A percentile compares a stretch with the other conserved stretches of the same genome.
Conservation (phyloP, 2,888 invertebrate species). For the Hypena proboscidalis region DNA sequence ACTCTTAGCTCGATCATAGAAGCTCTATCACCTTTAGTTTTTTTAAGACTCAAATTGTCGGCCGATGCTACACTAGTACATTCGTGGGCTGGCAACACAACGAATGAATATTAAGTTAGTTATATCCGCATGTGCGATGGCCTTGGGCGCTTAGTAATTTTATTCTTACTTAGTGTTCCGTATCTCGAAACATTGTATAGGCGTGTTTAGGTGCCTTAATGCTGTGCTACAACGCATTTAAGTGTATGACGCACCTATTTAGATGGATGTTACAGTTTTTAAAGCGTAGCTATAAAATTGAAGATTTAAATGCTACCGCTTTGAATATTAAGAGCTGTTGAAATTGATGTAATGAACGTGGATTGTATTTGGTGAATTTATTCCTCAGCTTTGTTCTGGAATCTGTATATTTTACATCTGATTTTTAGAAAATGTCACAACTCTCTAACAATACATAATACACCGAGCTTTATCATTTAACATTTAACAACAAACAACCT, state of each 20-base stretch:
- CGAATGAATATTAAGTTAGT: conserved; percentile 67
- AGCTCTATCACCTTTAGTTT: background rate
- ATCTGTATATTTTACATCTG: too few species aligned
- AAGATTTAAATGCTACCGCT: conserved; percentile 9
- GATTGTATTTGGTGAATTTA: background rate
- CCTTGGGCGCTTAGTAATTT: conserved; percentile 76
- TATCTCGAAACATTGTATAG: conserved; percentile 64
- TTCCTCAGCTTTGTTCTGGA: too few species aligned
- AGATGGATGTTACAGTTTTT: conserved; percentile 17
- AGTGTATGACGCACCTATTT: conserved; percentile 31
- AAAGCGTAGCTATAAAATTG: conserved; percentile 1
- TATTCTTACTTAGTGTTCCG: conserved; percentile 77
- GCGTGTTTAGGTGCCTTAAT: conserved; percentile 54
- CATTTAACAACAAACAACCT: too few species aligned
- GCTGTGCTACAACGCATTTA: conserved; percentile 33
- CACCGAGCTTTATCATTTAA: too few species aligned
- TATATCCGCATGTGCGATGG: conserved; percentile 70
- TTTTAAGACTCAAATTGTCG: background rate
- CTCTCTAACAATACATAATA: too few species aligned
- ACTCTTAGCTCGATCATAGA: too few species aligned
- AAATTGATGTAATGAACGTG: background rate
- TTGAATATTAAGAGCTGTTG: conserved; percentile 1
- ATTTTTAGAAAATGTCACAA: too few species aligned
- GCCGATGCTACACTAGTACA: conserved; percentile 6
- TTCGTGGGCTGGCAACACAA: conserved; percentile 65